Conservation (phyloP, 2,888 invertebrate species). For the Sycophila texana region DNA sequence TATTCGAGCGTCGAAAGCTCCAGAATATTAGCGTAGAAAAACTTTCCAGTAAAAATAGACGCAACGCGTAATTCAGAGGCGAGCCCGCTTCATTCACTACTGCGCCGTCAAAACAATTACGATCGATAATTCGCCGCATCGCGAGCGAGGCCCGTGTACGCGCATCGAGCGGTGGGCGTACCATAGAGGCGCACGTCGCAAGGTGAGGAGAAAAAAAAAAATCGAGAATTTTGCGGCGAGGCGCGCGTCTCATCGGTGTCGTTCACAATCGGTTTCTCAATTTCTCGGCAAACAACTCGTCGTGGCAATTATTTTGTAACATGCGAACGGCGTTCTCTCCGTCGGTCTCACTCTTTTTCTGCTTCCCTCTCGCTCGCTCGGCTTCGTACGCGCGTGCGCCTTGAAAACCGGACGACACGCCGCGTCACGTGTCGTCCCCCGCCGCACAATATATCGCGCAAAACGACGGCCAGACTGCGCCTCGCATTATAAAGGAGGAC, state of each 20-base stretch:
- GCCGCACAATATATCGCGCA: slow-evolving; percentile 22
- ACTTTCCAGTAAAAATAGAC: background rate
- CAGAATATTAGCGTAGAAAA: too few relatives aligned
- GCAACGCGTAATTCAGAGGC: too few relatives aligned
- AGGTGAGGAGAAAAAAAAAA: background rate
- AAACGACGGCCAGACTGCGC: slow-evolving; percentile 6
- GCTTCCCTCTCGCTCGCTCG: background rate
- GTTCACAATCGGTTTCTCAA: slow-evolving; percentile 46
- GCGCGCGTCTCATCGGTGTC: slow-evolving; percentile 2
- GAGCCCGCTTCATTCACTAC: background rate
- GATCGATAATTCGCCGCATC: too few relatives aligned
- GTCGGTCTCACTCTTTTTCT: too few relatives aligned
- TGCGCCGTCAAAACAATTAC: background rate
- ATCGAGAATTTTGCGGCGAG: background rate
- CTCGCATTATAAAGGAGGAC: background rate
- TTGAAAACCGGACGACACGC: slow-evolving; percentile 33
- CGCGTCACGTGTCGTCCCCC: slow-evolving; percentile 12
- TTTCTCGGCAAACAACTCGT: slow-evolving; percentile 46
- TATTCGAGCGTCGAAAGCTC: too few relatives aligned
- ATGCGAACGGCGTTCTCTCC: slow-evolving; percentile 3
- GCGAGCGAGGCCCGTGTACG: too few relatives aligned
- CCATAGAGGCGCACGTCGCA: too few relatives aligned
- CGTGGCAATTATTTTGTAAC: slow-evolving; percentile 51
- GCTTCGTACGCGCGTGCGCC: slow-evolving; percentile 12
- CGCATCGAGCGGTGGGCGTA: too few relatives aligned